Conservation (phyloP, 2,113 vertebrate species). For the Hystrix brachyura region DNA sequence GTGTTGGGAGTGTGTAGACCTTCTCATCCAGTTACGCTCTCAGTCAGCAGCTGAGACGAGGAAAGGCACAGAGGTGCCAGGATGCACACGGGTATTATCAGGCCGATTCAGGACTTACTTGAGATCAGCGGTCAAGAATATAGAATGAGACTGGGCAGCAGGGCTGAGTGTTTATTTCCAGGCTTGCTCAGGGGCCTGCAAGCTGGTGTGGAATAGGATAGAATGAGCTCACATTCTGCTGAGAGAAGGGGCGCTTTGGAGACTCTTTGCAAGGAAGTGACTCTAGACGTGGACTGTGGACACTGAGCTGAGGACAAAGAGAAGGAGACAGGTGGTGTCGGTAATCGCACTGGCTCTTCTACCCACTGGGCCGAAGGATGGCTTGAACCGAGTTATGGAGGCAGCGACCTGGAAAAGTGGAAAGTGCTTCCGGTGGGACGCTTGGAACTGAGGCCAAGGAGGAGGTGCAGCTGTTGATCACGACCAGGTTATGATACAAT, state of each 20-base stretch:
- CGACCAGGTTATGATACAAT: not conserved
- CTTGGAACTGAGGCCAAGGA: not conserved
- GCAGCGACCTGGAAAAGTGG: not conserved
- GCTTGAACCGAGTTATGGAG: not conserved
- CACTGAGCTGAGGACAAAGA: not conserved
- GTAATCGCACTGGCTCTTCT: not conserved
- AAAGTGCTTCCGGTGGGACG: not conserved
- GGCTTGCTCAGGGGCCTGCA: not conserved
- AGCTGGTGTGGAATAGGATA: too few relatives aligned
- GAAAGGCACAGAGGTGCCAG: not conserved
- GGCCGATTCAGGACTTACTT: not conserved
- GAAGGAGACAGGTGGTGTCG: not conserved
- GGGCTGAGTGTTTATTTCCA: not conserved
- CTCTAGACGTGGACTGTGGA: not conserved
- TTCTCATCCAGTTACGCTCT: not conserved
- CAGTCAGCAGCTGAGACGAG: not conserved
- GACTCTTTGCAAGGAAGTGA: not conserved
- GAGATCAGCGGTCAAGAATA: not conserved
- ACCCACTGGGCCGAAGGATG: not conserved
- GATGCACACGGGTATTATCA: not conserved
- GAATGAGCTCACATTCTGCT: not conserved
- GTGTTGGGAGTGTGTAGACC: rapidly evolving
- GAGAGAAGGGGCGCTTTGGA: not conserved
- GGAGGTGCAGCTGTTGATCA: not conserved
- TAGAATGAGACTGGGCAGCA: not conserved